Conservation (phyloP, 2,888 invertebrate species). For the Seira musarum region DNA sequence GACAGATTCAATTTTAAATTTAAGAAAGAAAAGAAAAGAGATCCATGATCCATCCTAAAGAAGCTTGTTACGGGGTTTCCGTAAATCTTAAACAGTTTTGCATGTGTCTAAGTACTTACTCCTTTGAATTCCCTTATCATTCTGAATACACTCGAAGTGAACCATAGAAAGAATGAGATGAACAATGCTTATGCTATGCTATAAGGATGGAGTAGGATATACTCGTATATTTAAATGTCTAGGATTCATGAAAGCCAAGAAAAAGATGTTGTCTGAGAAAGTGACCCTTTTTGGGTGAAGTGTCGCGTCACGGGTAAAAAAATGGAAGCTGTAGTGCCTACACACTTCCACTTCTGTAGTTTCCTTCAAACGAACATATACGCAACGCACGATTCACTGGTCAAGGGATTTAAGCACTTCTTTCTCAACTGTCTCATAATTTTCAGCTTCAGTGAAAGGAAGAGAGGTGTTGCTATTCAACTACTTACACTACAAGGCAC, state of each 20-base stretch:
- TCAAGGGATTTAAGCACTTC: conserved; percentile 60
- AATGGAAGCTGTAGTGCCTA: not conserved
- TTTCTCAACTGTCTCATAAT: conserved; percentile 62
- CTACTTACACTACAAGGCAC: conserved; percentile 6
- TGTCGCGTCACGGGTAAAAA: conserved; percentile 28
- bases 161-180: not conserved
- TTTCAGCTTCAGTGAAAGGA: conserved; percentile 60
- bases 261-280: conserved; percentile 32
- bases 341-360: not conserved
- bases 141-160: not conserved
- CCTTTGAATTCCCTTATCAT: not conserved
- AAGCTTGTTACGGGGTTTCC: not conserved
- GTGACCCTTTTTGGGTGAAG: conserved; percentile 52
- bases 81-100: not conserved
- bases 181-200: not conserved
- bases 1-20: no score
- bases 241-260: conserved; percentile 35
- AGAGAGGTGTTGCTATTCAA: conserved; percentile 52
- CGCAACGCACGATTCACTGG: conserved; percentile 47
- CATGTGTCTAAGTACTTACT: not conserved
- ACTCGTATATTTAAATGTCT: conserved; percentile 1
- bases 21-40: no score
- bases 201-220: not conserved
- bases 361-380: conserved; percentile 29
- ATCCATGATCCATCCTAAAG: no score